These are phyloP conservation scores for Ctenicera cuprea DNA, from an alignment of 2,888 invertebrate species.

Conservation along the genomic window DNA sequence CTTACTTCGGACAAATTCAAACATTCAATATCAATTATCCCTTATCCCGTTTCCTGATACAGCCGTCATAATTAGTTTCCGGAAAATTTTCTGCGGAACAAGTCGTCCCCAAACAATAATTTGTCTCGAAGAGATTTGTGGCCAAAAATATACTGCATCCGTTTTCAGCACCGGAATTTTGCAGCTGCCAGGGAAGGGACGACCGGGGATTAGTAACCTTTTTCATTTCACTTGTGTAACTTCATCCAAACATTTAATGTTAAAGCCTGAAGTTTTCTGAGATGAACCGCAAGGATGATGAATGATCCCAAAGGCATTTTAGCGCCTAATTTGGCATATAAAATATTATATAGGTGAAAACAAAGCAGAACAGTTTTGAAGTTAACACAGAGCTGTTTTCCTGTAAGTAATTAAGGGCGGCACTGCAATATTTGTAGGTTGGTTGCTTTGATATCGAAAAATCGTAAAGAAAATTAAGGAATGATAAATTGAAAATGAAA, in stretches of 20 bases:
- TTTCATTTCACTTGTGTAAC: constrained; percentile 9
- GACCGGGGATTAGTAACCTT: constrained; percentile 19
- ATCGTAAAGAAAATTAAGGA: too few relatives aligned
- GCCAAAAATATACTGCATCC: constrained; percentile 24
- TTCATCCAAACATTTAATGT: constrained; percentile 1
- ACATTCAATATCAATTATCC: constrained; percentile 15
- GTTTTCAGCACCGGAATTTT: constrained; percentile 13
- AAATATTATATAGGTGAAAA: neutral
- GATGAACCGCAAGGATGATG: constrained; percentile 7
- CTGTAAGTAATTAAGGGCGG: too few relatives aligned
- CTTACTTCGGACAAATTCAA: neutral
- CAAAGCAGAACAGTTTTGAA: too few relatives aligned
- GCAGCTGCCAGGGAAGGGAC: constrained; percentile 18
- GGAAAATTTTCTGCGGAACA: constrained; percentile 14
- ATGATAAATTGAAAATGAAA: too few relatives aligned
- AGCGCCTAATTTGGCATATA: neutral
- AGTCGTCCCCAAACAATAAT: constrained; percentile 23
- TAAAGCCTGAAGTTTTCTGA: constrained; percentile 7
- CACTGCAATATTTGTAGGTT: too few relatives aligned
- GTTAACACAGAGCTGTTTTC: too few relatives aligned
- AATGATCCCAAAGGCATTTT: constrained; percentile 8
- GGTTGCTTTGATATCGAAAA: too few relatives aligned
- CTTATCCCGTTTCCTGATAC: neutral
- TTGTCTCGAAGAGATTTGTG: constrained; percentile 30
- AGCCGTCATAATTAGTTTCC: constrained; percentile 19